These are phyloP conservation scores for Aricia artaxerxes DNA, from an alignment of 2,888 invertebrate genomes.

Conservation along the genomic window DNA sequence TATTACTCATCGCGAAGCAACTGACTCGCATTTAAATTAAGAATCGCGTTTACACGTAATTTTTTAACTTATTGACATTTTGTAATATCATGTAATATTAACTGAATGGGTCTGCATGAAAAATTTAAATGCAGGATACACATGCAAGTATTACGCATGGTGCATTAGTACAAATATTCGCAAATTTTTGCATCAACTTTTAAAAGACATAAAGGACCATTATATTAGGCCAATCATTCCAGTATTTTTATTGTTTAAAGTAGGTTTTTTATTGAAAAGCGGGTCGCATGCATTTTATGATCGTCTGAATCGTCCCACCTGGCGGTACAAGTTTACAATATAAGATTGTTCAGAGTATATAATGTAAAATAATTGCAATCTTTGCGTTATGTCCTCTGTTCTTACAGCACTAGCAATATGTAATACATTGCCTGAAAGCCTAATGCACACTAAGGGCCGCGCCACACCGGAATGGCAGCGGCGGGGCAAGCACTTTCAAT, in stretches of 20 bases:
- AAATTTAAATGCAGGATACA: not conserved
- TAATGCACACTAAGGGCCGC: not conserved
- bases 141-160: not conserved
- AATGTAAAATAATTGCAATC: not conserved
- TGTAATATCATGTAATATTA: not conserved
- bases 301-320: constrained; percentile 17
- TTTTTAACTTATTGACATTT: not conserved
- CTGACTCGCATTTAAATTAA: constrained; percentile 3
- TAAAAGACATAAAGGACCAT: constrained; percentile 17
- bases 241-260: constrained; percentile 6
- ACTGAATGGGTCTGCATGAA: not conserved
- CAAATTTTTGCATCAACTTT: not conserved
- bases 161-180: constrained; percentile 5
- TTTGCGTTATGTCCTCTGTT: not conserved
- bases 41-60: not conserved
- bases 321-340: constrained; percentile 23
- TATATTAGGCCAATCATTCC: constrained; percentile 1
- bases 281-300: constrained; percentile 11
- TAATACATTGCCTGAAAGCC: constrained; percentile 26
- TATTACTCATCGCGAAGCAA: not conserved
- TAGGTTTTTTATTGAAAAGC: not conserved
- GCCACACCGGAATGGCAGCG: too few species aligned
- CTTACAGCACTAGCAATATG: constrained; percentile 25
- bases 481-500: too few species aligned
- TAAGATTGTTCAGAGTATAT: constrained; percentile 7